Base-by-base conservation (phyloP, 1,140 invertebrate genomes). In the Hermetia illucens region DNA sequence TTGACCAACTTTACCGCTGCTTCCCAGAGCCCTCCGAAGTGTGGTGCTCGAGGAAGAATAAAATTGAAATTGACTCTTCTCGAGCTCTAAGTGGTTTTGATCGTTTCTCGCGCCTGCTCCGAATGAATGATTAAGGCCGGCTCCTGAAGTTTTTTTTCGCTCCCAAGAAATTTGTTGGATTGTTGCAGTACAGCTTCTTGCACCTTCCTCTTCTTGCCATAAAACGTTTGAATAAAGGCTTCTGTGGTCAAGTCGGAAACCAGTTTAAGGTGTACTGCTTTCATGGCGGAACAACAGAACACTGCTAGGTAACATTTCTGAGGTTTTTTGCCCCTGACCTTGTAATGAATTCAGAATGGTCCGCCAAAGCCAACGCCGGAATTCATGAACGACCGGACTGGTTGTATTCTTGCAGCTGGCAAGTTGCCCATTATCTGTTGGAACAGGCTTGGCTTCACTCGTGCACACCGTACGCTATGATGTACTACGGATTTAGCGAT, bases 161-260 rank as follows among this genome's bases (percentile, higher is more conserved):
- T 4, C 46, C 46, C 1, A 41, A 17, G 25, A 48, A 52, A 37
- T 40, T 52, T 6, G 48, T 53, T 10, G 45, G 46, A 42, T 50
- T 55, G 34, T 59, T 58, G 17, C 43, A 49, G 18, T 41, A 39
- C 21, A 58, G 37, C n/a, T 46, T 19, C 12, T 34, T 25, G 2
- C 49, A 39, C 32, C 49, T 36, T 18, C 55, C 51, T 39, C 57
- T 24, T 8, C 49, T 31, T 12, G 48, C 21, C 8, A 62, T 48
- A 39, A 65, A 63, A 16, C 56, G 21, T 18, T 48, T 31, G 13
- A 63, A 36, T n/a, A n/a, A n/a, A n/a, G n/a, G n/a, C n/a, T n/a
- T n/a, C n/a, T n/a, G n/a, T n/a, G n/a, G n/a, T n/a, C n/a, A n/a
- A n/a, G n/a, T n/a, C n/a, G n/a, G n/a, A n/a, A n/a, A n/a, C n/a